Percentiles rank a stretch among this genome's conserved stretches.
Evolutionary conservation across 1,140 invertebrate genomes (phyloP).

Genomic region (Condylostylus longicornis): DNA sequence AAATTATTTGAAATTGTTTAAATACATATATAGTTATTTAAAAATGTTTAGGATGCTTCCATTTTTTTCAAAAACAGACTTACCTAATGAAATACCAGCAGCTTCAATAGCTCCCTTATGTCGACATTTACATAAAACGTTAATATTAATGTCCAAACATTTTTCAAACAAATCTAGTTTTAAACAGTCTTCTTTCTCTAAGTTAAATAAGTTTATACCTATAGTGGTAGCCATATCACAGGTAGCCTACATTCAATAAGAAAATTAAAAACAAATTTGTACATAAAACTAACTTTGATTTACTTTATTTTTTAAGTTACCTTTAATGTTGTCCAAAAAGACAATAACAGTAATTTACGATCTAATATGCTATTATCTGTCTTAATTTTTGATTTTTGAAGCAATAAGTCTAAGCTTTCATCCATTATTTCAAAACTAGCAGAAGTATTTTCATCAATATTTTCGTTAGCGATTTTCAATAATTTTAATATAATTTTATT

Average conservation of each 20-base stretch:
- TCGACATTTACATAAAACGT: constrained; percentile 51
- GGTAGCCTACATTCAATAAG: constrained; percentile 11
- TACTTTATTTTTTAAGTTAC: constrained; percentile 30
- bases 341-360: constrained; percentile 51
- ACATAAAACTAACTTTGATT: constrained; percentile 13
- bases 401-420: constrained; percentile 36
- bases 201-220: constrained; percentile 11
- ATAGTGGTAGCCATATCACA: constrained; percentile 26
- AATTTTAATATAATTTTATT: constrained; percentile 14
- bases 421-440: constrained; percentile 42
- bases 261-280: not conserved
- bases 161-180: constrained; percentile 29
- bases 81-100: constrained; percentile 43
- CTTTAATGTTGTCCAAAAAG: constrained; percentile 66
- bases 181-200: constrained; percentile 8
- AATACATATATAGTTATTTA: no score
- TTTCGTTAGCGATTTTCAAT: constrained; percentile 17
- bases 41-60: not conserved
- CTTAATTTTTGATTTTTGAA: constrained; percentile 27
- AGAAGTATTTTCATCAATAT: constrained; percentile 11
- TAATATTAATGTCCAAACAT: constrained; percentile 42
- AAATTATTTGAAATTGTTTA: no score
- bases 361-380: constrained; percentile 13
- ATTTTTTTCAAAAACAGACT: constrained; percentile 9
- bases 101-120: constrained; percentile 70